Percentiles rank a stretch among this genome's conserved stretches.
phyloP scores from a whole-genome alignment of 1,140 invertebrate species.

The Uloborus diversus region DNA sequence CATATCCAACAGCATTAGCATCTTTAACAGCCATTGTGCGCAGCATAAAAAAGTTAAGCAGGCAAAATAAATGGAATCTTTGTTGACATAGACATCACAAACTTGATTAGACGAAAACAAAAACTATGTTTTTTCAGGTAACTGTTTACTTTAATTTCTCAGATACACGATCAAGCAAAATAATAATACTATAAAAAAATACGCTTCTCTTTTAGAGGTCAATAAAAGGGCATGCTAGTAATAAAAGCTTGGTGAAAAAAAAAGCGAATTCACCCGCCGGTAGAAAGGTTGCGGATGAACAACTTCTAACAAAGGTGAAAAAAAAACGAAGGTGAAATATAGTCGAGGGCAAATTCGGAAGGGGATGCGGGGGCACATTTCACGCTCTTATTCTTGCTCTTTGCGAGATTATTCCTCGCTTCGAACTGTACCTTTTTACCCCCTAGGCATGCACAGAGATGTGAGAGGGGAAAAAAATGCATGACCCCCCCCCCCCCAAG shows the following conservation, averaged over 20 bases:
- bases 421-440: background rate
- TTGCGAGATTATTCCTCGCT: background rate
- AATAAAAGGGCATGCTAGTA: background rate
- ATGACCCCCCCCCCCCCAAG: background rate
- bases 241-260: slow-evolving; percentile 3
- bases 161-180: too few relatives aligned
- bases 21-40: too few relatives aligned
- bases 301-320: background rate
- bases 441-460: background rate
- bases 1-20: too few relatives aligned
- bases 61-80: too few relatives aligned
- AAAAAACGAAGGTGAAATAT: slow-evolving; percentile 41
- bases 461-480: background rate
- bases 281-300: background rate
- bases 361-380: background rate
- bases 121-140: too few relatives aligned
- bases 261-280: background rate
- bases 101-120: too few relatives aligned
- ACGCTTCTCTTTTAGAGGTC: background rate
- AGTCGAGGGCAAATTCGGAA: background rate
- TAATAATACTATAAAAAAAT: too few relatives aligned
- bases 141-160: too few relatives aligned
- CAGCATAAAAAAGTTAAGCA: too few relatives aligned
- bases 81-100: too few relatives aligned
- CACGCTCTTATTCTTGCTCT: slow-evolving; percentile 4